Evolutionary conservation across 2,113 vertebrate species (phyloP), one percentile per base, ranked within the genome.

Genomic region (Alaudala cheleensis): DNA sequence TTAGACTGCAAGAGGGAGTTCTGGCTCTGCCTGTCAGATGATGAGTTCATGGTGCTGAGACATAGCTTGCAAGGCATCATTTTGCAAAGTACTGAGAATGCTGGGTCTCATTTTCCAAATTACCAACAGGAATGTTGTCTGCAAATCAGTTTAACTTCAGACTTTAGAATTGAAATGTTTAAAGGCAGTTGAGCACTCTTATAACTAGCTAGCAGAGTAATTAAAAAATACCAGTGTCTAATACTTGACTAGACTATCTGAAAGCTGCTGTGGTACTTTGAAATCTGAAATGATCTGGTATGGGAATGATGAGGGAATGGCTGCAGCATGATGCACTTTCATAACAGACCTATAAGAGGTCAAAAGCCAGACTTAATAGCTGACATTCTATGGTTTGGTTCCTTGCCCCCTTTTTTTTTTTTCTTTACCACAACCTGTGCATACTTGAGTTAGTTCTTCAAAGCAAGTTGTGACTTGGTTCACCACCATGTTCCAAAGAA

Each of bases 11-110:
- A 45, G 47, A 50, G 17, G 16, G 3, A 49, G 26, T 91, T 77
- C n/a, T 95, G 42, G 39, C 33, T 61, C 61, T 14, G 9, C 9
- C 34, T 53, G 49, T 51, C 14, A 42, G 50, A 5, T n/a, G 53
- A 31, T 40, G 58, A 77, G 26, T 58, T 56, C 37, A 47, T 7
- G 3, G 7, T 62, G 67, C 25, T 4, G 12, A 39, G 29, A 37
- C 6, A 33, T 66, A 4, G 7, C 16, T 71, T 81, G 51, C n/a
- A 64, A 67, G 44, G 42, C 49, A 64, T 86, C 0, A 0, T 88
- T 58, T 69, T 60, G 28, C 80, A 39, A 65, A 79, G 16, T 23
- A 31, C 2, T n/a, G n/a, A 79, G 25, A 69, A 56, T 1, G 0
- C 6, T 15, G 29, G 72, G 37, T 77, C n/a, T 92, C 11, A 14